phyloP scores from a whole-genome alignment of 2,888 invertebrate species.

The Coelopa pilipes region DNA sequence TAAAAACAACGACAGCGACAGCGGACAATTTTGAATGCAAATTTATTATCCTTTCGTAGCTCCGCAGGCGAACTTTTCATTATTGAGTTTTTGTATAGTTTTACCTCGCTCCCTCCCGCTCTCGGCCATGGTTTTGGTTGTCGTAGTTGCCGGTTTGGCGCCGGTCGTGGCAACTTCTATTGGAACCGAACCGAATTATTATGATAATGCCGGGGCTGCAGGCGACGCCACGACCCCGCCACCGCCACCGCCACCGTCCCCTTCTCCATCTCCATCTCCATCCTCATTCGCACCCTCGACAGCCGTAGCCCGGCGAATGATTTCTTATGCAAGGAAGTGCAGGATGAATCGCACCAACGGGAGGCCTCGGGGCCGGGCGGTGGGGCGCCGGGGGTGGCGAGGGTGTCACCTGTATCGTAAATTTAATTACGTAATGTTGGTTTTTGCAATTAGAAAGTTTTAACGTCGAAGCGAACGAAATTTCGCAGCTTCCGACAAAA shows the following conservation, averaged over 20 bases:
- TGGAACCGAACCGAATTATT: no score
- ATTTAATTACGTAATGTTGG: constrained; percentile 45
- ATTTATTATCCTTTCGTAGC: constrained; percentile 38
- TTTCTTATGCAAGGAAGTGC: constrained; percentile 1
- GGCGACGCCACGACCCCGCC: no score
- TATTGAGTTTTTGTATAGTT: constrained; percentile 16
- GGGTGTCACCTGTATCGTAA: constrained; percentile 39
- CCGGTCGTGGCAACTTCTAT: background rate
- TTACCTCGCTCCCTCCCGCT: background rate
- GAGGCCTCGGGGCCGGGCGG: background rate
- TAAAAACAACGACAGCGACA: no score
- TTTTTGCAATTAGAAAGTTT: constrained; percentile 47
- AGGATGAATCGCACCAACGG: background rate
- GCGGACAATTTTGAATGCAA: constrained; percentile 36
- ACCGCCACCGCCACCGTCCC: no score
- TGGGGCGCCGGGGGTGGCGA: background rate
- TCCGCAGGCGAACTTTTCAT: constrained; percentile 12
- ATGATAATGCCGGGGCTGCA: no score
- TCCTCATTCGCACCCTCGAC: no score
- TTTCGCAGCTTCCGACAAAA: background rate
- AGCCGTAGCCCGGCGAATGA: no score
- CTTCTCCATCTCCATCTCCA: no score
- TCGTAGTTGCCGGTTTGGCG: background rate
- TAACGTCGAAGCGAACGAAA: constrained; percentile 42
- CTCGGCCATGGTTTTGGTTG: background rate